Conservation (phyloP, 2,113 vertebrate species). For the Passer montanus region DNA sequence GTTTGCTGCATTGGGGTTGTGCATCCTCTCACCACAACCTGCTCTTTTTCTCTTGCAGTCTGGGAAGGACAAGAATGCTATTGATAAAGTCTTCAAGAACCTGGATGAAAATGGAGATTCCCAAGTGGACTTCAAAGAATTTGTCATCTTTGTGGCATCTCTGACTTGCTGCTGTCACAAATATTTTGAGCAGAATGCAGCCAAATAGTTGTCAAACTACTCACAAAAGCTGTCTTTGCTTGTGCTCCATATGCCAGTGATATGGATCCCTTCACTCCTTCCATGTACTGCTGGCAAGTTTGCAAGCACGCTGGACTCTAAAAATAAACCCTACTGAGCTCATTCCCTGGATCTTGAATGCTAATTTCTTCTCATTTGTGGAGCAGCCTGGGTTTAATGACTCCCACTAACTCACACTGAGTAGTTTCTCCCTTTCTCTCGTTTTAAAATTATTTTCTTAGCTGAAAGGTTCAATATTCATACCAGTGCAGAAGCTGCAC, state of each 20-base stretch:
- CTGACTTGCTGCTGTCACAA: conserved; percentile 70
- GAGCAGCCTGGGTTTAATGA: not conserved
- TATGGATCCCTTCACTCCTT: not conserved
- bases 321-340: conserved; percentile 41
- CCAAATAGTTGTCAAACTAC: not conserved
- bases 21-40: not conserved
- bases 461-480: not conserved
- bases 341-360: not conserved
- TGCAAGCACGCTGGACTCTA: not conserved
- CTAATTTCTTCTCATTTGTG: conserved; percentile 1
- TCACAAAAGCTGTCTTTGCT: not conserved
- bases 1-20: fast-evolving
- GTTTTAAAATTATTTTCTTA: not conserved
- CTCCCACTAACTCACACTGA: not conserved
- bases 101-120: conserved; percentile 73
- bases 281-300: not conserved
- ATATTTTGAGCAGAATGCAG: conserved; percentile 21
- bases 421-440: not conserved
- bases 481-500: not conserved
- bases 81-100: conserved; percentile 67
- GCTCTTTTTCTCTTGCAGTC: conserved; percentile 43
- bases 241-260: not conserved
- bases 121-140: conserved; percentile 80
- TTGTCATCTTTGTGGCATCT: conserved; percentile 66
- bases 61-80: conserved; percentile 37